phyloP scores from a whole-genome alignment of 2,113 vertebrate genomes.

The Notarius lentiginosus region DNA sequence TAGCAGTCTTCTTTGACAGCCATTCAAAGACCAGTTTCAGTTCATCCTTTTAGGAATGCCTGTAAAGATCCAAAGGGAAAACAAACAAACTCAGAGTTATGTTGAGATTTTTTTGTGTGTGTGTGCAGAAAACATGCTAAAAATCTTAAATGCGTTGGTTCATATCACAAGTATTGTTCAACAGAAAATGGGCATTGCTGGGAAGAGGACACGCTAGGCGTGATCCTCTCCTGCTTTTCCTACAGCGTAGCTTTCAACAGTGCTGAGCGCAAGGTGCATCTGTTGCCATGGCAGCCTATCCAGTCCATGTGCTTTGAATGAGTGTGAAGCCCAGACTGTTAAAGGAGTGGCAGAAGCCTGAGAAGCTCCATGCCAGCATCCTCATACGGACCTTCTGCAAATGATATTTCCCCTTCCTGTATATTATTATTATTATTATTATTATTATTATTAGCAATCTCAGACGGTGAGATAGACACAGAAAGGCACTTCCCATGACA shows the following conservation, averaged over 20 bases:
- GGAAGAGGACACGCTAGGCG: conserved; percentile 31
- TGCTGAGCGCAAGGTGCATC: conserved; percentile 69
- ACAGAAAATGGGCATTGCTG: background rate
- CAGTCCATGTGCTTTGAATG: conserved; percentile 69
- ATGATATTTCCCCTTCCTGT: conserved; percentile 30
- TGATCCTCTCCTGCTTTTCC: conserved; percentile 32
- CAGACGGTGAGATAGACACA: conserved; percentile 19
- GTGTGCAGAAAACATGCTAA: background rate
- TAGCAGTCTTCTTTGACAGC: background rate
- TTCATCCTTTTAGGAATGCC: background rate
- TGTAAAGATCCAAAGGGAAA: background rate
- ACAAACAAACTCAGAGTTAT: background rate
- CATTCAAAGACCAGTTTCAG: conserved; percentile 2
- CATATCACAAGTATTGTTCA: background rate
- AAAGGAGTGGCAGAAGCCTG: conserved; percentile 48
- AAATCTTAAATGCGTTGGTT: background rate
- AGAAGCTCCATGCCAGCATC: conserved; percentile 23
- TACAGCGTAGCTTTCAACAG: conserved; percentile 59
- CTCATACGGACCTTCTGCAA: conserved; percentile 34
- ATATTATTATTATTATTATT: background rate
- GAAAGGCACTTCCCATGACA: conserved; percentile 69
- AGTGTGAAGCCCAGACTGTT: conserved; percentile 65
- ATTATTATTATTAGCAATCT: conserved; percentile 25
- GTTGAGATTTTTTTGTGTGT: background rate
- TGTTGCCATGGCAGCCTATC: conserved; percentile 74